Evolutionary conservation across 2,797 vertebrate species (phyloP).

Genomic region (Manis javanica): DNA sequence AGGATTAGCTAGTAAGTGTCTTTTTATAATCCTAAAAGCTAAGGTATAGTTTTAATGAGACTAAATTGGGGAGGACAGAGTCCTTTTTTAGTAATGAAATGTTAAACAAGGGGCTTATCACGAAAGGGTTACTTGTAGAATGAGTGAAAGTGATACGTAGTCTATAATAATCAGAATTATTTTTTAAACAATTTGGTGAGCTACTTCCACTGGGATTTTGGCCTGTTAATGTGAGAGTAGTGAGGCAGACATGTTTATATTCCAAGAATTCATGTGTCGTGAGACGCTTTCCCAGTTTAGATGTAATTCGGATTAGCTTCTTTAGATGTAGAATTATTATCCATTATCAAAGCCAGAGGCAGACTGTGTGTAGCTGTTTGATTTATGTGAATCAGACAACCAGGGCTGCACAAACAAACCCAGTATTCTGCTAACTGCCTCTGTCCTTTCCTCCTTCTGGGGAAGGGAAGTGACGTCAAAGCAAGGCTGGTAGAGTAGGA

Average conservation of each 20-base stretch:
- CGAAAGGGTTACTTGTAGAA: background rate
- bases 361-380: background rate
- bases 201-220: background rate
- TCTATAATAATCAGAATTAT: background rate
- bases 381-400: background rate
- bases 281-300: background rate
- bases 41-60: background rate
- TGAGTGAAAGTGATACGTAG: background rate
- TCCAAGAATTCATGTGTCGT: background rate
- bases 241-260: background rate
- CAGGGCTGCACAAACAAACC: background rate
- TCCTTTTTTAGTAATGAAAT: slow-evolving; percentile 20
- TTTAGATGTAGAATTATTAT: background rate
- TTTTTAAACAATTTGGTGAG: background rate
- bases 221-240: background rate
- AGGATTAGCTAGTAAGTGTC: background rate
- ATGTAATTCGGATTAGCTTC: background rate
- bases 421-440: background rate
- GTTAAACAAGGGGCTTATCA: background rate
- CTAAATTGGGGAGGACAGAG: background rate
- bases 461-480: background rate
- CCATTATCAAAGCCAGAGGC: background rate
- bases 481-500: background rate
- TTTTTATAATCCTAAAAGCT: background rate
- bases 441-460: background rate